These are phyloP conservation scores for Leptinotarsa haldemani DNA, from an alignment of 2,888 invertebrate species.

Conservation along the genomic window DNA sequence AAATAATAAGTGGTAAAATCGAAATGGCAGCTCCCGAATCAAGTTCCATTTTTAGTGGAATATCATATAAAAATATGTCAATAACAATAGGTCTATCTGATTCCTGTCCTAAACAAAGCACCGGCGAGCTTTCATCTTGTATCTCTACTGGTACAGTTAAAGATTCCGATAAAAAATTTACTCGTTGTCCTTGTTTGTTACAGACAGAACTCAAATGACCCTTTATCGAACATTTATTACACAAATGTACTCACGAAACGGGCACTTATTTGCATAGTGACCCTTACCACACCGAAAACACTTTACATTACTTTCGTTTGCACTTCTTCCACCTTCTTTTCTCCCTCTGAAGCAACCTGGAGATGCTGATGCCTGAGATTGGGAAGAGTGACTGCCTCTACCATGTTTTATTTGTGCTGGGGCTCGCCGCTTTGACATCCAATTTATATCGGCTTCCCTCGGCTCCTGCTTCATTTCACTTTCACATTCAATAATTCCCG, in stretches of 20 bases:
- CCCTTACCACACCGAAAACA: constrained; percentile 18
- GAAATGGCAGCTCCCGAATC: constrained; percentile 8
- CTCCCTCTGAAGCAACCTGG: background rate
- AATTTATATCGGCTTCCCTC: constrained; percentile 14
- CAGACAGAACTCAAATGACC: constrained; percentile 20
- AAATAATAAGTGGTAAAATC: background rate
- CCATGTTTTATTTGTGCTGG: background rate
- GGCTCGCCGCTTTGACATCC: background rate
- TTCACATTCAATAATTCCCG: background rate
- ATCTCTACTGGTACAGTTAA: no score
- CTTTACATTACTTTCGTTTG: background rate
- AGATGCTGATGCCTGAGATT: background rate
- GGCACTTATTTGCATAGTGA: background rate
- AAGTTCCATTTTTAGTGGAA: background rate
- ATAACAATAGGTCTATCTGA: background rate
- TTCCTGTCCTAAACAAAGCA: background rate
- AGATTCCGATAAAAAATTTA: background rate
- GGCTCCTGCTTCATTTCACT: constrained; percentile 4
- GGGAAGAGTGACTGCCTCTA: background rate
- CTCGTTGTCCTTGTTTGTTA: background rate
- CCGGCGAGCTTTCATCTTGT: background rate
- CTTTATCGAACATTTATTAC: constrained; percentile 13
- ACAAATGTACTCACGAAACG: background rate
- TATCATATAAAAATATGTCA: constrained; percentile 3
- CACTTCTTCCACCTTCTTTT: background rate